Percentiles rank a stretch among this genome's conserved stretches.
phyloP scores from a whole-genome alignment of 2,888 invertebrate genomes.

The Polymixis lichenea region DNA sequence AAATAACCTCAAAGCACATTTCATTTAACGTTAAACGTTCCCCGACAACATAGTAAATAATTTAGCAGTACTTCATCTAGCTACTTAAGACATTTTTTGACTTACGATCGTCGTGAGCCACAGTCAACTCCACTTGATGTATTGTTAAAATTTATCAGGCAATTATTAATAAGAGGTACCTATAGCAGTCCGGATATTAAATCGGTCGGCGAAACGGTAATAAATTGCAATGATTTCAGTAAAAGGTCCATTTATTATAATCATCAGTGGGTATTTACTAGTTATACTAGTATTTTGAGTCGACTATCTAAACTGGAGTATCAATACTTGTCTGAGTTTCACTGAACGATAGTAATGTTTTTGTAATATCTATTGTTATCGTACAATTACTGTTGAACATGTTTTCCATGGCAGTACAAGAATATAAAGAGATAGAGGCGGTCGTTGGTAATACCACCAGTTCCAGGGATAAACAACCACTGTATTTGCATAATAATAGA shows the following conservation, averaged over 20 bases:
- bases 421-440: conserved; percentile 30
- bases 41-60: conserved; percentile 44
- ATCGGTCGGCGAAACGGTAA: conserved; percentile 63
- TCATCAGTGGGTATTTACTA: conserved; percentile 64
- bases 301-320: conserved; percentile 54
- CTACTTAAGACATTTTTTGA: conserved; percentile 70
- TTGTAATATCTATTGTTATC: conserved; percentile 58
- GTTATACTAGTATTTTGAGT: conserved; percentile 46
- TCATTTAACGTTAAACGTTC: conserved; percentile 30
- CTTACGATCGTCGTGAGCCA: conserved; percentile 72
- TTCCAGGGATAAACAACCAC: conserved; percentile 16
- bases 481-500: conserved; percentile 38
- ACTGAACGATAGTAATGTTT: conserved; percentile 59
- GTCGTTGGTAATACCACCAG: conserved; percentile 37
- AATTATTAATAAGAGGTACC: conserved; percentile 74
- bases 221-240: conserved; percentile 68
- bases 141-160: conserved; percentile 74
- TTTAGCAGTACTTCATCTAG: conserved; percentile 35
- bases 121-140: conserved; percentile 73
- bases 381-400: conserved; percentile 54
- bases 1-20: conserved; percentile 39
- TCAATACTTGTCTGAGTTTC: conserved; percentile 62
- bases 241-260: conserved; percentile 66
- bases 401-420: conserved; percentile 35
- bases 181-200: conserved; percentile 67